Evolutionary conservation across 2,888 invertebrate genomes (phyloP).

Genomic region (Rhynchonema sp.): DNA sequence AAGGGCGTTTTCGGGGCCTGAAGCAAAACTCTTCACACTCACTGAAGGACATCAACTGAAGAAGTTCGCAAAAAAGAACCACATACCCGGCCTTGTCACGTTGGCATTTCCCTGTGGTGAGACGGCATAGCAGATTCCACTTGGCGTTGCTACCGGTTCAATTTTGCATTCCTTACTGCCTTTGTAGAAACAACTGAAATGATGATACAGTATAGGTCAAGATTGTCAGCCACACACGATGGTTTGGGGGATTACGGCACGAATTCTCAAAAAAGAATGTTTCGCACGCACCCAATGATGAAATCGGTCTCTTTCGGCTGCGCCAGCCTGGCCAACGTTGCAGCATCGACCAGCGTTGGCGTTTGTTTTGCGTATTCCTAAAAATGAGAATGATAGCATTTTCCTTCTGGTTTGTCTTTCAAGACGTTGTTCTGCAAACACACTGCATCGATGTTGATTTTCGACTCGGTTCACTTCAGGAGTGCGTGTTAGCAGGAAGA

Average conservation of each 20-base stretch:
- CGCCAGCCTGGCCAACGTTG: background rate
- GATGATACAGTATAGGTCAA: too few species aligned
- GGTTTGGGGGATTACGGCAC: too few species aligned
- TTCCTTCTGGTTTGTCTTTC: too few species aligned
- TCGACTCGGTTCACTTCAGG: too few species aligned
- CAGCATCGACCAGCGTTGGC: background rate
- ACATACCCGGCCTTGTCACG: background rate
- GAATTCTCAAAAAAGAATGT: too few species aligned
- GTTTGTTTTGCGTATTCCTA: background rate
- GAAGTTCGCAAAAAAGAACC: background rate
- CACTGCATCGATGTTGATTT: too few species aligned
- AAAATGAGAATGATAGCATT: too few species aligned
- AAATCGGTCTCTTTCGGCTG: background rate
- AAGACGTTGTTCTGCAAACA: too few species aligned
- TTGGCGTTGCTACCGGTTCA: background rate
- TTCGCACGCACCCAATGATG: background rate
- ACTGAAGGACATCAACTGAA: background rate
- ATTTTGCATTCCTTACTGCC: background rate
- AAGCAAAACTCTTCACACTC: background rate
- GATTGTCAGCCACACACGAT: too few species aligned
- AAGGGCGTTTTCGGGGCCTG: background rate
- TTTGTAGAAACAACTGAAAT: background rate
- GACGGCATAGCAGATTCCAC: background rate
- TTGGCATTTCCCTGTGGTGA: background rate
- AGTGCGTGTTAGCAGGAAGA: too few species aligned